phyloP scores from a whole-genome alignment of 2,888 invertebrate genomes.

The Papilio gigon region DNA sequence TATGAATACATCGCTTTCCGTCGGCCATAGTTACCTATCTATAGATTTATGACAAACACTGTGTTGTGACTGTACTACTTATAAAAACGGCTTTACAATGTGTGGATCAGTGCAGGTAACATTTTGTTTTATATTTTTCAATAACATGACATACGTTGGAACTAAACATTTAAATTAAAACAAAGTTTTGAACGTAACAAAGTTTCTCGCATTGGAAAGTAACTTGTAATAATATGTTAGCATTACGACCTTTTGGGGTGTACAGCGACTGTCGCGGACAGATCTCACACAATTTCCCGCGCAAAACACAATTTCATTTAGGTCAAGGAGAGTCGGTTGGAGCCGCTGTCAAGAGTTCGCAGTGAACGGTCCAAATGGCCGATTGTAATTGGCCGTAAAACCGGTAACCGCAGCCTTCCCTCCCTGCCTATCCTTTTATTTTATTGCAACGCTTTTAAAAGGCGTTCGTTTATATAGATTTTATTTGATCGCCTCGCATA shows the following conservation, averaged over 20 bases:
- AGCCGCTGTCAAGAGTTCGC: constrained; percentile 12
- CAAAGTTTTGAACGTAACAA: neutral
- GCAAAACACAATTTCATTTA: constrained; percentile 33
- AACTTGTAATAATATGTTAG: constrained; percentile 8
- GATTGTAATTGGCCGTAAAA: constrained; percentile 41
- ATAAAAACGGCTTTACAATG: too few relatives aligned
- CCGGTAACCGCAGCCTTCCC: constrained; percentile 23
- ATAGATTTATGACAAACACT: neutral
- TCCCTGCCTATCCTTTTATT: constrained; percentile 35
- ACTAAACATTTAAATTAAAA: neutral
- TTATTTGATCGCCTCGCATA: neutral
- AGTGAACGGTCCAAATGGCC: constrained; percentile 40
- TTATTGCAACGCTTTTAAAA: constrained; percentile 19
- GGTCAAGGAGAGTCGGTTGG: constrained; percentile 35
- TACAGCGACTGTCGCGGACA: constrained; percentile 24
- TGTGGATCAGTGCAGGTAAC: too few relatives aligned
- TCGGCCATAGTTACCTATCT: neutral
- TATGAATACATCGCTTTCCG: neutral
- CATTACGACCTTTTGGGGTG: constrained; percentile 8
- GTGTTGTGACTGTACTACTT: too few relatives aligned
- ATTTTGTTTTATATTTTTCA: too few relatives aligned
- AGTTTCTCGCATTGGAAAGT: neutral
- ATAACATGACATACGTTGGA: too few relatives aligned
- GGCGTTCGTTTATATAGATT: constrained; percentile 23
- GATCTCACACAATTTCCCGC: constrained; percentile 26